Conservation (phyloP, 2,797 vertebrate species). For the Clarias fuscus region DNA sequence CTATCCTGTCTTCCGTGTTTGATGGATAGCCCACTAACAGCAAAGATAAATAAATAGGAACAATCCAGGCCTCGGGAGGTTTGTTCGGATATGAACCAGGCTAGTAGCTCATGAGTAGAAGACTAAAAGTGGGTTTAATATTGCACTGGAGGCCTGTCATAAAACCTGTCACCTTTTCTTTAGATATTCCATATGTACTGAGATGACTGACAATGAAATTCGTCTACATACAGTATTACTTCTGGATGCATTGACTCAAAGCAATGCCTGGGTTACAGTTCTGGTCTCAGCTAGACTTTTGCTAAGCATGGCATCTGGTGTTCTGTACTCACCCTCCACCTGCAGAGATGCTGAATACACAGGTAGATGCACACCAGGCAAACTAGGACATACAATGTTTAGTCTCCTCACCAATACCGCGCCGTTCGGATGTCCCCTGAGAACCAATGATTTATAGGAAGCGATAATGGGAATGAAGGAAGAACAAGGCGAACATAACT, state of each 20-base stretch:
- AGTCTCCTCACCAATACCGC: not conserved
- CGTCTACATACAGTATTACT: not conserved
- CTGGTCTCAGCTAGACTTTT: slow-evolving; percentile 27
- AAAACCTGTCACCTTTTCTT: not conserved
- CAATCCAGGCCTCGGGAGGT: not conserved
- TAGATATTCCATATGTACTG: not conserved
- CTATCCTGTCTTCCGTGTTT: not conserved
- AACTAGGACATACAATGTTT: slow-evolving; percentile 48
- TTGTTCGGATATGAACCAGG: not conserved
- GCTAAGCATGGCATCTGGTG: slow-evolving; percentile 44
- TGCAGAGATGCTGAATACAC: slow-evolving; percentile 50
- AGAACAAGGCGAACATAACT: not conserved
- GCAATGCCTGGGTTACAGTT: not conserved
- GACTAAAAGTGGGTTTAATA: not conserved
- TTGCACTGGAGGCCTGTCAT: not conserved
- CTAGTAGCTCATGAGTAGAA: not conserved
- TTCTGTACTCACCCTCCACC: slow-evolving; percentile 47
- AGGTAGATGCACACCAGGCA: slow-evolving; percentile 47
- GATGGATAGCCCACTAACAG: not conserved
- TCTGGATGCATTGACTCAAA: not conserved
- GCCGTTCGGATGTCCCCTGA: slow-evolving; percentile 24
- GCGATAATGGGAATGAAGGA: slow-evolving; percentile 7
- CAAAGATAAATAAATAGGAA: not conserved
- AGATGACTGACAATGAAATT: not conserved
- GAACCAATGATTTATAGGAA: slow-evolving; percentile 40